These are phyloP conservation scores for Zeus faber DNA, from an alignment of 2,113 vertebrate species.

Conservation along the genomic window DNA sequence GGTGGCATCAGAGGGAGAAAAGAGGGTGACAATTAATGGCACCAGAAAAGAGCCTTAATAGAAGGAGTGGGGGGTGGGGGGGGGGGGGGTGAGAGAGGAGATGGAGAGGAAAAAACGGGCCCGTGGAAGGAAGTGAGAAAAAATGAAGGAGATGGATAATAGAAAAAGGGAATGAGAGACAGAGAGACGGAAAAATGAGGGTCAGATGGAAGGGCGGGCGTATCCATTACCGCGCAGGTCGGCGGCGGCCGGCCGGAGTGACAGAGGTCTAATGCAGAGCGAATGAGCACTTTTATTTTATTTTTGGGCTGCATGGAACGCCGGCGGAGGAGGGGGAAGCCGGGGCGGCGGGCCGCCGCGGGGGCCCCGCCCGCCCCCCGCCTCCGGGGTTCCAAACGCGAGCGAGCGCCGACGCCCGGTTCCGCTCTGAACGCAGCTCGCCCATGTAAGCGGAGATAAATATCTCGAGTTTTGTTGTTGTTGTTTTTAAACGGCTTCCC, in stretches of 20 bases:
- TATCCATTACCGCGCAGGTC: constrained; percentile 63
- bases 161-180: constrained; percentile 45
- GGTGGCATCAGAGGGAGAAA: constrained; percentile 22
- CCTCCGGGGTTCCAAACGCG: constrained; percentile 9
- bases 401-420: background rate
- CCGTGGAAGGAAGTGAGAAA: constrained; percentile 46
- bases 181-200: constrained; percentile 58
- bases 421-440: constrained; percentile 1
- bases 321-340: too few relatives aligned
- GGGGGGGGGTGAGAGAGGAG: background rate
- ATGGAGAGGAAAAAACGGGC: constrained; percentile 1
- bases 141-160: constrained; percentile 56
- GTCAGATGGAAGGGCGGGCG: constrained; percentile 54
- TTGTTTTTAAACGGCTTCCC: too few relatives aligned
- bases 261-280: constrained; percentile 43
- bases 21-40: too few relatives aligned
- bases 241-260: constrained; percentile 30
- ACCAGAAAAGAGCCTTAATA: too few relatives aligned
- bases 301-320: constrained; percentile 39
- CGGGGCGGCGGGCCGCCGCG: constrained; percentile 8
- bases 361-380: background rate
- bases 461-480: too few relatives aligned
- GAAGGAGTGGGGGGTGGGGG: too few relatives aligned
- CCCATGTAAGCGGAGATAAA: too few relatives aligned
- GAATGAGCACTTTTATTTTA: constrained; percentile 37